Conservation (phyloP, 2,113 vertebrate species). For the Trichomycterus rosablanca region DNA sequence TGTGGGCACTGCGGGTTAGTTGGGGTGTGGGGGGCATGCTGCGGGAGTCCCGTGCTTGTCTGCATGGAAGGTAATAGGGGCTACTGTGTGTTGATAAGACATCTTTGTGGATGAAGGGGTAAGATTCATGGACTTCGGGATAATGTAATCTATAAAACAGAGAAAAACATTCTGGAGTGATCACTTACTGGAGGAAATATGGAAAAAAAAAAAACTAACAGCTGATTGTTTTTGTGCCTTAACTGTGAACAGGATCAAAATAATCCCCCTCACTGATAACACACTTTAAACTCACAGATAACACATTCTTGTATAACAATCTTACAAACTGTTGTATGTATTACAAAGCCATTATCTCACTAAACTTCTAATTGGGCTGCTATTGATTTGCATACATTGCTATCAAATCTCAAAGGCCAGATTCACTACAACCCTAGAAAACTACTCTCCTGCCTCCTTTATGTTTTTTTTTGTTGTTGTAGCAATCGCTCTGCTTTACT, state of each 20-base stretch:
- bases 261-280: no score
- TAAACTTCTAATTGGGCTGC: constrained; percentile 18
- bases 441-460: constrained; percentile 23
- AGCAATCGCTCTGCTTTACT: constrained; percentile 56
- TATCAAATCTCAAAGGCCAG: constrained; percentile 33
- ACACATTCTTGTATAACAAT: no score
- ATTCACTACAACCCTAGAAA: not conserved
- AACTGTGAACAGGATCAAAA: no score
- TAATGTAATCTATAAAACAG: constrained; percentile 52
- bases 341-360: no score
- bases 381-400: not conserved
- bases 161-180: constrained; percentile 40
- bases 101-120: constrained; percentile 61
- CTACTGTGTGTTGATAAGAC: constrained; percentile 80
- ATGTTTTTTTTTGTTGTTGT: constrained; percentile 47
- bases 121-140: constrained; percentile 47
- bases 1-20: constrained; percentile 88
- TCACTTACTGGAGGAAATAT: not conserved
- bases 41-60: constrained; percentile 74
- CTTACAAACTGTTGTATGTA: no score
- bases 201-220: constrained; percentile 14
- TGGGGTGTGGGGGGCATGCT: constrained; percentile 93
- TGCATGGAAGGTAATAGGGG: constrained; percentile 73
- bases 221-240: constrained; percentile 31
- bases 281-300: no score